phyloP scores from a whole-genome alignment of 1,140 invertebrate genomes.

The Drosophila parabipectinata region DNA sequence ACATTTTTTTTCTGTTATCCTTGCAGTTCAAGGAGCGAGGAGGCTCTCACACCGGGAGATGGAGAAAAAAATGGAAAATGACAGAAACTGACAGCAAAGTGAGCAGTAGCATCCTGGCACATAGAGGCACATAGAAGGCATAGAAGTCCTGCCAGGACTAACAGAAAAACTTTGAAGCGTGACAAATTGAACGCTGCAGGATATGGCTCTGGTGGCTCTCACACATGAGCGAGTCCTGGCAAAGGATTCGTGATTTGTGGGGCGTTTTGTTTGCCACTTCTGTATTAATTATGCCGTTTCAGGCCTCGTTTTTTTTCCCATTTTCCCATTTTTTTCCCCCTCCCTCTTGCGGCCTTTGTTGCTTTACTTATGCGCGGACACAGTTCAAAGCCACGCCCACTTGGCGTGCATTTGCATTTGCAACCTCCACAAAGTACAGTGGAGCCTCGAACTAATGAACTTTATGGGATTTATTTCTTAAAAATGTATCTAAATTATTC shows the following conservation, averaged over 20 bases:
- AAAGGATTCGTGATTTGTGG: conserved; percentile 40
- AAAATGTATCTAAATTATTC: too few species aligned
- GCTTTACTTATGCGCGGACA: conserved; percentile 30
- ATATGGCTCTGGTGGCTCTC: conserved; percentile 34
- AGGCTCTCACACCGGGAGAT: too few species aligned
- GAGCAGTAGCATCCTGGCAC: conserved; percentile 23
- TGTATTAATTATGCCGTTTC: conserved; percentile 70
- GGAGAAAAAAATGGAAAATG: conserved; percentile 38
- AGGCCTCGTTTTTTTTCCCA: conserved; percentile 14
- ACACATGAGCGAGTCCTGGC: conserved; percentile 39
- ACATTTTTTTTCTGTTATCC: conserved; percentile 26
- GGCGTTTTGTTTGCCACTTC: conserved; percentile 73
- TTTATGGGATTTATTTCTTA: not conserved
- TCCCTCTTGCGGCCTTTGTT: conserved; percentile 24
- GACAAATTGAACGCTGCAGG: conserved; percentile 71
- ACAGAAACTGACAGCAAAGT: conserved; percentile 63
- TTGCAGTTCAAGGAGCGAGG: not conserved
- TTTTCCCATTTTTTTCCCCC: not conserved
- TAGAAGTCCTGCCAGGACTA: conserved; percentile 12
- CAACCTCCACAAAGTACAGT: conserved; percentile 7
- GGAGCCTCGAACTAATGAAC: not conserved
- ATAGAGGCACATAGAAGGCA: not conserved
- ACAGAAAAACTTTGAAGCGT: conserved; percentile 49
- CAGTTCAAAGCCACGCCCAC: conserved; percentile 30
- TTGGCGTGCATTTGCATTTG: conserved; percentile 34